Conservation (phyloP, 2,888 invertebrate genomes). For the Pachydiplax longipennis region DNA sequence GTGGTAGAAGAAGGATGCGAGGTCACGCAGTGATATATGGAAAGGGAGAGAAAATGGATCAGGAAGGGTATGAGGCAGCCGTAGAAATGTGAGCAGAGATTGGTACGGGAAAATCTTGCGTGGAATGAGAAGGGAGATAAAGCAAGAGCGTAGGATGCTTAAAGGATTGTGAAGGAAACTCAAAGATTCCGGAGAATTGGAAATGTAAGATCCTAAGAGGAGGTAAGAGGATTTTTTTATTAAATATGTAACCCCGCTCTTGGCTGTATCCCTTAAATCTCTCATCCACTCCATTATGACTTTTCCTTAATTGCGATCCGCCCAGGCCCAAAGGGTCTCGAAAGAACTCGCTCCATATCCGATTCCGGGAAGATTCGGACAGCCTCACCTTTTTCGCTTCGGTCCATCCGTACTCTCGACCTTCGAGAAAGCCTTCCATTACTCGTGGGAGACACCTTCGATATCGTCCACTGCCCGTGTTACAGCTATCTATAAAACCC, state of each 20-base stretch:
- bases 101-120: neutral
- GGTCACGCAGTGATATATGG: neutral
- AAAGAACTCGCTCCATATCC: neutral
- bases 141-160: neutral
- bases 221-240: neutral
- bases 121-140: neutral
- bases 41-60: neutral
- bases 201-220: neutral
- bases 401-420: neutral
- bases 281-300: neutral
- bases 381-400: neutral
- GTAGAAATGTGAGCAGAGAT: neutral
- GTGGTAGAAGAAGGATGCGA: neutral
- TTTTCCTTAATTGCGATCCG: neutral
- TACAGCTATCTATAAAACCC: neutral
- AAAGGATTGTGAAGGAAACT: neutral
- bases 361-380: neutral
- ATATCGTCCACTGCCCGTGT: neutral
- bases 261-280: neutral
- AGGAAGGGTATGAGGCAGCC: neutral
- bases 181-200: neutral
- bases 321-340: neutral
- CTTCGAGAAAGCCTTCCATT: neutral
- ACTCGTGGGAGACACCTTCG: neutral
- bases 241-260: neutral